Evolutionary conservation across 2,888 invertebrate species (phyloP), one percentile per base, ranked within the genome.

Genomic region (Eledona agricola): DNA sequence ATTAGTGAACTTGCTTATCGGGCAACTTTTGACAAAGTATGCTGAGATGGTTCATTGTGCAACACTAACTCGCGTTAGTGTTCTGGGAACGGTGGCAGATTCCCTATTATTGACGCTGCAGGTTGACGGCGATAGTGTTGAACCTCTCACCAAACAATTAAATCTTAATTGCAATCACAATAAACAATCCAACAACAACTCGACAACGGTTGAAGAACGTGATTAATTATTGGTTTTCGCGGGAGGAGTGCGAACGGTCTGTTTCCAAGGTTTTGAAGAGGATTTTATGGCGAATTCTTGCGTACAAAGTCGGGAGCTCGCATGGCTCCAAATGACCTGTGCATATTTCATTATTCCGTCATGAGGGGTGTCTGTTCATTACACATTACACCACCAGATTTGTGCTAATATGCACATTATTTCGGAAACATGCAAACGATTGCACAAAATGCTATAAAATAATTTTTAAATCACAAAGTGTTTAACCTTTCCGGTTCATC

Each of bases 291-390:
- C 46, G 34, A 34, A 46, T 34, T 46, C 19, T 26, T 26, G 17
- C 17, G 10, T 29, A 29, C 42, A 20, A 29, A 42, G 29, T 42
- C 42, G 22, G 42, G 35, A 46, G 46, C 34, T 26, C 34, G 32
- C 46, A 25, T 26, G 37, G 29, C 19, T 47, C 37, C 29, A 47
- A 47, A 50, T 50, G 49, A 40, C 40, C 49, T 40, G 40, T 50
- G 40, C 40, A 50, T 50, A 50, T 38, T 50, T 50, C 49, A 50
- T 50, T 32, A 50, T 40, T 31, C 31, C 40, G 37, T 31, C 7
- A 32, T 13, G 17, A 16, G 17, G 5, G 16, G 31, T 9, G 17
- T 32, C 15, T 17, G 17, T 16, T 32, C 6, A 16, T n/a, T 32
- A 9, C 12, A 32, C 31, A 32, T 13, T 17, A 32, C 16, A 32